These are phyloP conservation scores for Probaryconus sp. DNA, from an alignment of 1,140 invertebrate genomes.

Conservation along the genomic window DNA sequence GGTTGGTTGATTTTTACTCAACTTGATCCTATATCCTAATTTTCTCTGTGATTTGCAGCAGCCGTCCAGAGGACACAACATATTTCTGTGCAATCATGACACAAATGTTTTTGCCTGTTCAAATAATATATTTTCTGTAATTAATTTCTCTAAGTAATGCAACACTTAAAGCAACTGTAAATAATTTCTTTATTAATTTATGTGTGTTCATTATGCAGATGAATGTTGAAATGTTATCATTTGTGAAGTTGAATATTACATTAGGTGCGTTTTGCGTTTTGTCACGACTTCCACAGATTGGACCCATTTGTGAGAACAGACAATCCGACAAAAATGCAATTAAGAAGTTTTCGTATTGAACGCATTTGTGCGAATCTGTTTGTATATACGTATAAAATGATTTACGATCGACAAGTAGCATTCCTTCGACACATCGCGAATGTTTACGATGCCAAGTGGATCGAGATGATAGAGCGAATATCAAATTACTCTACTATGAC, in stretches of 20 bases:
- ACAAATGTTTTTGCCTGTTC: slow-evolving; percentile 43
- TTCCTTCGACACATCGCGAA: slow-evolving; percentile 14
- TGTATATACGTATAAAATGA: slow-evolving; percentile 6
- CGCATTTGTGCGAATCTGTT: not conserved
- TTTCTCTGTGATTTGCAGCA: slow-evolving; percentile 53
- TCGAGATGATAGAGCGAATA: slow-evolving; percentile 41
- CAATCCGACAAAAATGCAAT: slow-evolving; percentile 29
- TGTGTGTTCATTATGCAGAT: slow-evolving; percentile 41
- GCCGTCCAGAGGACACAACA: slow-evolving; percentile 50
- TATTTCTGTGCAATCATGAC: slow-evolving; percentile 58
- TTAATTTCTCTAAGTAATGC: no score
- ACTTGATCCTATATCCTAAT: slow-evolving; percentile 8
- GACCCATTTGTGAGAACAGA: slow-evolving; percentile 24
- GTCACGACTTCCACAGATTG: slow-evolving; percentile 41
- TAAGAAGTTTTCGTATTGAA: not conserved
- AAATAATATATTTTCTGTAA: no score
- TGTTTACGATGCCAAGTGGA: slow-evolving; percentile 19
- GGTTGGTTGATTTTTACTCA: not conserved
- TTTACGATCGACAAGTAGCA: slow-evolving; percentile 3
- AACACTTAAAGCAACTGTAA: no score
- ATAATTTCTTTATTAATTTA: slow-evolving; percentile 28
- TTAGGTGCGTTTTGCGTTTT: slow-evolving; percentile 25
- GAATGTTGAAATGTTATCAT: slow-evolving; percentile 14
- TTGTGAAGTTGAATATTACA: slow-evolving; percentile 1
- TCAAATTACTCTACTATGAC: slow-evolving; percentile 32